Evolutionary conservation across 2,888 invertebrate species (phyloP).

Genomic region (Nymphalis polychloros): DNA sequence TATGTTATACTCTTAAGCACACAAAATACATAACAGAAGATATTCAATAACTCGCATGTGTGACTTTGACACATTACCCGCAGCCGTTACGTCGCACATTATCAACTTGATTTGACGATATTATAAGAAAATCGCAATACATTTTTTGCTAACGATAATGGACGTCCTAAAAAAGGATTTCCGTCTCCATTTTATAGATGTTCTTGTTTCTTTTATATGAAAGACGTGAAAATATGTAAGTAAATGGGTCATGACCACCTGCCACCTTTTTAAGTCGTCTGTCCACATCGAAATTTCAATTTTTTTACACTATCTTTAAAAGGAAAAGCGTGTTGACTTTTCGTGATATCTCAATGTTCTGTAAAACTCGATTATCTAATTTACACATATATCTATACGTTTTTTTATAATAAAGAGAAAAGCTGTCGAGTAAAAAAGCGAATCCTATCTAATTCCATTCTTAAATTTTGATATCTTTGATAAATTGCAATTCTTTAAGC

Average conservation of each 20-base stretch:
- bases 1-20: neutral
- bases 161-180: slow-evolving; percentile 3
- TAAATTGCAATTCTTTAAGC: too few relatives aligned
- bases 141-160: slow-evolving; percentile 9
- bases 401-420: too few relatives aligned
- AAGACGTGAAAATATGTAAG: neutral
- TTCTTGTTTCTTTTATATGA: neutral
- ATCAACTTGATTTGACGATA: slow-evolving; percentile 21
- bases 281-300: too few relatives aligned
- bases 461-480: too few relatives aligned
- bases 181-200: neutral
- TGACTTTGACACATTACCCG: slow-evolving; percentile 1
- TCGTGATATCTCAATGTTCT: too few relatives aligned
- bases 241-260: neutral
- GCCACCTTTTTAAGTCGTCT: too few relatives aligned
- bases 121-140: slow-evolving; percentile 17
- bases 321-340: too few relatives aligned
- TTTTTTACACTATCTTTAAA: too few relatives aligned
- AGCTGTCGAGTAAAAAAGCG: too few relatives aligned
- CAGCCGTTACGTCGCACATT: slow-evolving; percentile 15
- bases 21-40: neutral
- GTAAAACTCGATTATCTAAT: too few relatives aligned
- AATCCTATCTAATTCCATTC: too few relatives aligned
- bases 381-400: too few relatives aligned
- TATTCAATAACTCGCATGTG: neutral